Evolutionary conservation across 2,797 vertebrate genomes (phyloP).

Genomic region (Microctenopoma lineatum): DNA sequence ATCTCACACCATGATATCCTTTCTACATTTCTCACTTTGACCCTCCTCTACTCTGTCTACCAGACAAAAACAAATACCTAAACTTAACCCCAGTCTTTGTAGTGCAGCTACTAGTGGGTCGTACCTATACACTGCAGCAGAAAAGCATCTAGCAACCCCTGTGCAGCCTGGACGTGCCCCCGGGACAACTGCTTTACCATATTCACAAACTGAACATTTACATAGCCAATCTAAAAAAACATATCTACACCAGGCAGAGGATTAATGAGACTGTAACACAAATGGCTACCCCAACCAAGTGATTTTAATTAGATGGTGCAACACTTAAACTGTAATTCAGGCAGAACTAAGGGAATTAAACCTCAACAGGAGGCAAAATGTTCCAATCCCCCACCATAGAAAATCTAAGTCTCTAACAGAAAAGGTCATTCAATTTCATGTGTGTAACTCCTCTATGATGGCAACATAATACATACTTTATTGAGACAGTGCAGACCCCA

Average conservation of each 20-base stretch:
- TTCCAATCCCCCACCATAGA: no score
- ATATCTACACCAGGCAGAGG: neutral
- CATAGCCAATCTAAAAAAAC: neutral
- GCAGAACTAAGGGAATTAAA: no score
- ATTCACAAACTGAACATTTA: neutral
- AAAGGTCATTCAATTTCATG: no score
- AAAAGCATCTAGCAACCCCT: constrained; percentile 1
- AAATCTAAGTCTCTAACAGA: no score
- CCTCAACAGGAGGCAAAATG: no score
- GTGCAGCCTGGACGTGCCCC: neutral
- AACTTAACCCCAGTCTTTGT: neutral
- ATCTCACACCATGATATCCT: neutral
- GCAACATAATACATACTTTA: no score
- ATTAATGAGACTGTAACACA: neutral
- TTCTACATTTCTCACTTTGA: neutral
- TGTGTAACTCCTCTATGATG: no score
- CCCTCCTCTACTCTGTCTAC: neutral
- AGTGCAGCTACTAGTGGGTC: neutral
- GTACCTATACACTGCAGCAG: constrained; percentile 1
- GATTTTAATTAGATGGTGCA: no score
- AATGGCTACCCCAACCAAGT: neutral
- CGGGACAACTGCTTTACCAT: neutral
- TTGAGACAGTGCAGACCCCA: no score
- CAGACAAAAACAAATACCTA: neutral
- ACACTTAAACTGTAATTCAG: no score